phyloP scores from a whole-genome alignment of 2,797 vertebrate species.

The Coluber constrictor region DNA sequence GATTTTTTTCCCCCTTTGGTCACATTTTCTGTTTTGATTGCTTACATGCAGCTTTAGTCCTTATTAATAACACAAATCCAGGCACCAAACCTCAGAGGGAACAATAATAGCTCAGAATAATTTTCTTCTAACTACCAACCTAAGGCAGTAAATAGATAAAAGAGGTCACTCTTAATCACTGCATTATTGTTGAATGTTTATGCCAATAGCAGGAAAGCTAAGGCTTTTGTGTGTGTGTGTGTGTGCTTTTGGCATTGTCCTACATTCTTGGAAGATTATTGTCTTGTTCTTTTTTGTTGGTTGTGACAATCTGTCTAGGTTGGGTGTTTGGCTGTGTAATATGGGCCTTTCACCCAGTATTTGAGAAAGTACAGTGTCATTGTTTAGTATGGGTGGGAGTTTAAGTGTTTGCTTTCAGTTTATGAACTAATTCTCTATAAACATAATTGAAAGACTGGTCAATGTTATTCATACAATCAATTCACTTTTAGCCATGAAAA shows the following conservation, averaged over 20 bases:
- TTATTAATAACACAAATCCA: slow-evolving; percentile 14
- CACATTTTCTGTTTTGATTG: slow-evolving; percentile 23
- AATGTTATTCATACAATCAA: not conserved
- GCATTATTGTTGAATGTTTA: slow-evolving; percentile 21
- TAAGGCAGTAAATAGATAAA: slow-evolving; percentile 12
- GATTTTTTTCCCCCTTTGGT: not conserved
- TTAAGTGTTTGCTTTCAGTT: not conserved
- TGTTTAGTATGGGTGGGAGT: not conserved
- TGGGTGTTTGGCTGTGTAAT: not conserved
- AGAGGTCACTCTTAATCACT: slow-evolving; percentile 15
- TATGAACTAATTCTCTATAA: not conserved
- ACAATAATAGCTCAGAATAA: slow-evolving; percentile 28
- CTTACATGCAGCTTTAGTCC: slow-evolving; percentile 12
- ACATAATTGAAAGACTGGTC: not conserved
- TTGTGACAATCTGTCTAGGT: not conserved
- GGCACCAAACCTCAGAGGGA: not conserved
- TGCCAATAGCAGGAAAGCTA: not conserved
- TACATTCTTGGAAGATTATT: not conserved
- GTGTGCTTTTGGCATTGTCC: not conserved
- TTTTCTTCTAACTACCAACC: slow-evolving; percentile 14
- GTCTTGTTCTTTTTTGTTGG: not conserved
- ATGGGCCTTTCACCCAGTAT: not conserved
- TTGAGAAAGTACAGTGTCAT: not conserved
- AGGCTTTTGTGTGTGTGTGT: not conserved
- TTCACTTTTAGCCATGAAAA: not conserved